Evolutionary conservation across 2,888 invertebrate species (phyloP).

Genomic region (Phortica okadai): DNA sequence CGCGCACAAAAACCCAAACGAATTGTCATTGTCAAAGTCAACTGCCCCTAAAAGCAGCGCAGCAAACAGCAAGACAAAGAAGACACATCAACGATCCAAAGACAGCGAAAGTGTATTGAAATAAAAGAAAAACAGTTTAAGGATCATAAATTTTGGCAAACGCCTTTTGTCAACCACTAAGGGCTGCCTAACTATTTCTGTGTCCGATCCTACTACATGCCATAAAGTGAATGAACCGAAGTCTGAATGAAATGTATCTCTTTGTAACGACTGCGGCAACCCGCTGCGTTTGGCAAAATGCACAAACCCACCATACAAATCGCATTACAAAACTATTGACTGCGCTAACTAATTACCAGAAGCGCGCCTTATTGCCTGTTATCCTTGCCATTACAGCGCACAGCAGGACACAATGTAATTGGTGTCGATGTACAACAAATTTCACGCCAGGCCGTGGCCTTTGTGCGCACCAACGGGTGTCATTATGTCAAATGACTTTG

Average conservation of each 20-base stretch:
- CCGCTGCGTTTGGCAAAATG: conserved; percentile 49
- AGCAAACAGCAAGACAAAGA: too few relatives aligned
- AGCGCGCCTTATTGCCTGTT: conserved; percentile 60
- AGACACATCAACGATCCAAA: neutral
- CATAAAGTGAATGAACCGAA: conserved; percentile 29
- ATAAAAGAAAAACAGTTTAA: conserved; percentile 1
- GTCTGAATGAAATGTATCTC: conserved; percentile 60
- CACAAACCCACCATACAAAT: conserved; percentile 65
- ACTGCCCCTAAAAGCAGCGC: neutral
- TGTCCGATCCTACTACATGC: conserved; percentile 48
- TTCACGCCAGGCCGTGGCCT: conserved; percentile 47
- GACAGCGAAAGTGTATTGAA: neutral
- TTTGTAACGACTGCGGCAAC: conserved; percentile 43
- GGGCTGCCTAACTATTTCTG: neutral
- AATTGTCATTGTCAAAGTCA: conserved; percentile 63
- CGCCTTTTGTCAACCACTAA: conserved; percentile 32
- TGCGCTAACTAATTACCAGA: conserved; percentile 63
- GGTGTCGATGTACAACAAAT: conserved; percentile 44
- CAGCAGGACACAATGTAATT: conserved; percentile 53
- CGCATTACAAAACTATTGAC: conserved; percentile 75
- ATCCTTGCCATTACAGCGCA: conserved; percentile 41
- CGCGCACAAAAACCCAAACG: conserved; percentile 63
- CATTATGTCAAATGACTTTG: neutral
- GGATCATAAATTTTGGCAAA: conserved; percentile 49
- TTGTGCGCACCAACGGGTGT: conserved; percentile 18